Evolutionary conservation across 2,888 invertebrate genomes (phyloP), one percentile per base, ranked within the genome.

Genomic region (Cheilosia pagana): DNA sequence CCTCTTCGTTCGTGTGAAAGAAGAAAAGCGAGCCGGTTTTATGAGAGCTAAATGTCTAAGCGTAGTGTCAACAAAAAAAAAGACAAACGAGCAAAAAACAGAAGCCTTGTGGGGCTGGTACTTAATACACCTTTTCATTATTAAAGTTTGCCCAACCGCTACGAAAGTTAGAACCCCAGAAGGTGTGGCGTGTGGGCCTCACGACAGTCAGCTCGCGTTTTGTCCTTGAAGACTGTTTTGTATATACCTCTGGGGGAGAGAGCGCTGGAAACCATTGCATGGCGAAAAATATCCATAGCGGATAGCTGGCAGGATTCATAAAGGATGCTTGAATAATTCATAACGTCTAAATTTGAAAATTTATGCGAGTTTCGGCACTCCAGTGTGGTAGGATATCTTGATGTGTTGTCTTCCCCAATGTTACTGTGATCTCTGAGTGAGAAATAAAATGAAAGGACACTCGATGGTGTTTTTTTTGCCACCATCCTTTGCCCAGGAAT

Each of bases 301-400:
- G 65, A 72, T 82, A 72, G 76, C 65, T 72, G 79, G 53, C 70
- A 75, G 75, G 65, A 76, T 79, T 85, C 85, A 85, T 85, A 85
- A 85, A 71, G 71, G 71, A 81, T 76, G 59, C 75, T 31, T 85
- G 85, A 85, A 85, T 85, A 85, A 85, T 85, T 85, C 85, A 85
- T 85, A 85, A 76, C 67, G 71, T 85, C 85, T 79, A 76, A 85
- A 85, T 85, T 85, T 85, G 67, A 85, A 85, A 85, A 85, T 81
- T 76, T 85, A 85, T 85, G 85, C 85, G 65, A 81, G 71, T 85
- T 71, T 76, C 59, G 74, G 59, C 60, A 57, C 70, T 70, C 65
- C 57, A 41, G 59, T 79, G 65, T 41, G 65, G 63, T 67, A 81
- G 78, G 48, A 65, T 23, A 50, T 65, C 75, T 75, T 75, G 71